Evolutionary conservation across 2,888 invertebrate genomes (phyloP), one percentile per base, ranked within the genome.

Genomic region (Cremastobaeus sp.): DNA sequence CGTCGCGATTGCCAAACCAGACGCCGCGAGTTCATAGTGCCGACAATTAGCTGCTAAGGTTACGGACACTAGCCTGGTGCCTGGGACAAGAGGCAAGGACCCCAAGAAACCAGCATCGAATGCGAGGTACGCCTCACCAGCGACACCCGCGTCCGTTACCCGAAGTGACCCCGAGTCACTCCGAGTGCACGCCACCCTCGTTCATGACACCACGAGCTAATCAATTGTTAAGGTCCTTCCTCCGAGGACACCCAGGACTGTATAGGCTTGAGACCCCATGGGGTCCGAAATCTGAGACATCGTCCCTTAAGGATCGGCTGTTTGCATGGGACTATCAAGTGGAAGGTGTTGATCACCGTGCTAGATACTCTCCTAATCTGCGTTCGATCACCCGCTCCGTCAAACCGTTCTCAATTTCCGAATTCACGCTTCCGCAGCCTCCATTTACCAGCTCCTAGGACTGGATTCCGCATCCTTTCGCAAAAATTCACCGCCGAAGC

Each of bases 11-110:
- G 5, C 28, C 30, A 54, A 30, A 41, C 18, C 20, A 30, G 41
- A 48, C 60, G 9, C 21, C 68, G 57, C 50, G 50, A 59, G 59
- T 59, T 68, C 50, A 14, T 68, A 52, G 68, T 59, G 68, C 59
- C 59, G 68, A 47, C 48, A 17, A 34, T 8, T 18, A 32, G n/a
- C 20, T 20, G 21, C 21, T 32, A 28, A 47, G 48, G 17, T 21
- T 47, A 37, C 28, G 14, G 39, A 48, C 39, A 39, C 35, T 52
- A n/a, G 34, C 9, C 45, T 55, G 43, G 20, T 55, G 45, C 55
- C 41, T 32, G 57, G 15, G 25, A 20, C 12, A 5, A 21, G 25
- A 45, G 21, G 15, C 14, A 57, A 43, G 25, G 32, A 45, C 57
- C 34, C 30, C 21, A 0, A 37, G 17, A 35, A 18, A 28, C n/a